Percentiles rank a stretch among this genome's conserved stretches.
Conservation (phyloP, 1,140 invertebrate species). For the Gryllus bimaculatus region DNA sequence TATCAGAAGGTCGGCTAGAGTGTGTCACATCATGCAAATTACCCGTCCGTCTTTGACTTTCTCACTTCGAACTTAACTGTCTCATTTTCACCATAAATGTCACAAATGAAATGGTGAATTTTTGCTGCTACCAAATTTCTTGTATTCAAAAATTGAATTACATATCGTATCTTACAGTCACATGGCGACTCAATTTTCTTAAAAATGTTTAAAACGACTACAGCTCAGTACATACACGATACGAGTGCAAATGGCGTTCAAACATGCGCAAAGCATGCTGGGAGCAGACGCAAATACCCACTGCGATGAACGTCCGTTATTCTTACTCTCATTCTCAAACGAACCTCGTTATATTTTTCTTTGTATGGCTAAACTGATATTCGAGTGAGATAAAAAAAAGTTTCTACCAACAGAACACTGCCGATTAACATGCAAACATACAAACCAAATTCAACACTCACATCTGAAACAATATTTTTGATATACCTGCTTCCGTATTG, state of each 20-base stretch:
- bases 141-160: constrained; percentile 1
- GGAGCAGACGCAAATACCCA: background rate
- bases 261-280: constrained; percentile 8
- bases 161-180: constrained; percentile 2
- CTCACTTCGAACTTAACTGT: too few species aligned
- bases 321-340: background rate
- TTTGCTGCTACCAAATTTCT: background rate
- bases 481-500: too few species aligned
- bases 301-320: background rate
- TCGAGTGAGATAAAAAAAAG: too few species aligned
- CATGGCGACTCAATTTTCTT: constrained; percentile 7
- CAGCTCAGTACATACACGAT: background rate
- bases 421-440: too few species aligned
- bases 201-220: background rate
- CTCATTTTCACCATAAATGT: background rate
- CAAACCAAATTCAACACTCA: too few species aligned
- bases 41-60: too few species aligned
- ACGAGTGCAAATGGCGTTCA: background rate
- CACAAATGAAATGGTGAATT: background rate
- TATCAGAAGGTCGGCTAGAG: too few species aligned
- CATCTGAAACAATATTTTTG: too few species aligned
- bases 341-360: background rate
- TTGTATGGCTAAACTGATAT: too few species aligned
- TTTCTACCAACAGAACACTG: too few species aligned
- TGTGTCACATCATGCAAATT: too few species aligned